Conservation (phyloP, 2,113 vertebrate species). For the Mungos mungo region DNA sequence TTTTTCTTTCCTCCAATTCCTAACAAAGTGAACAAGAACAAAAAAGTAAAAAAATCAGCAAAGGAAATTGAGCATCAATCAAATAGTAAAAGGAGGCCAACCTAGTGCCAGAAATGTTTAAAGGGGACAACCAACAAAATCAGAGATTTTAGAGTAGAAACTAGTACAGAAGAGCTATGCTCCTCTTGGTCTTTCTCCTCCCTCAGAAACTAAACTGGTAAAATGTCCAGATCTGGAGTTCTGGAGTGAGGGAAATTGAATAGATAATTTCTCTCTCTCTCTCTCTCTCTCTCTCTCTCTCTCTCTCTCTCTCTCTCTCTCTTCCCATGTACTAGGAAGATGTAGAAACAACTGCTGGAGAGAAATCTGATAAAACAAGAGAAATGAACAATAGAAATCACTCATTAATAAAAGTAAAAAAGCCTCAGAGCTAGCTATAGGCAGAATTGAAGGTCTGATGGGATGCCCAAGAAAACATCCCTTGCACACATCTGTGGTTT, state of each 20-base stretch:
- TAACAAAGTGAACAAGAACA: not conserved
- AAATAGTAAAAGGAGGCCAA: not conserved
- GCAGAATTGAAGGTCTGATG: not conserved
- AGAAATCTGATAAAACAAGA: not conserved
- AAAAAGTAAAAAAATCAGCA: not conserved
- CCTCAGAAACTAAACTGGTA: not conserved
- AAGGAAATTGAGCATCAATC: not conserved
- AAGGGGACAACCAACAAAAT: not conserved
- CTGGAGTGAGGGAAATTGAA: not conserved
- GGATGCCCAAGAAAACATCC: not conserved
- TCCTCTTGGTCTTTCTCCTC: not conserved
- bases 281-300: not conserved
- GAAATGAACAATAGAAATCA: not conserved
- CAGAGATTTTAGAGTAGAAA: not conserved
- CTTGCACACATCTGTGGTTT: not conserved
- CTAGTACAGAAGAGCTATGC: not conserved
- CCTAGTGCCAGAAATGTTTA: not conserved
- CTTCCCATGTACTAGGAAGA: not conserved
- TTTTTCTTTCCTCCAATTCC: not conserved
- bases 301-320: not conserved
- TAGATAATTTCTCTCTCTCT: not conserved
- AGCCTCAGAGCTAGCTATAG: not conserved
- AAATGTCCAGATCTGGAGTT: not conserved
- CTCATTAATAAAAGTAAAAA: not conserved
- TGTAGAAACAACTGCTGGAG: not conserved